Conservation (phyloP, 2,888 invertebrate species). For the Andrena bucephala region DNA sequence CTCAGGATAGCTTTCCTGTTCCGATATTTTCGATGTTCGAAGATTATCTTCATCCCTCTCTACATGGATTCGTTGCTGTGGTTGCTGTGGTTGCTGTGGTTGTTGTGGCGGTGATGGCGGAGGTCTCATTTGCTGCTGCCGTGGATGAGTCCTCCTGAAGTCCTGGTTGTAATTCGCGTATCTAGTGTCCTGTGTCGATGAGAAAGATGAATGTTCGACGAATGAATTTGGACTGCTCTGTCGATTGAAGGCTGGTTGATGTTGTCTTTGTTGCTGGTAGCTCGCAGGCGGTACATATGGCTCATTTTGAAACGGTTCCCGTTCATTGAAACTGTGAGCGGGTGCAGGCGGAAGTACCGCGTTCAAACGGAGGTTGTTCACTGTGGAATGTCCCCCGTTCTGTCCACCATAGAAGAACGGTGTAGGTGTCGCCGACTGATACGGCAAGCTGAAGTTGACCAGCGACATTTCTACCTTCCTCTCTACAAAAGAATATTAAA, state of each 20-base stretch:
- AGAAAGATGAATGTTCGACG: constrained; percentile 64
- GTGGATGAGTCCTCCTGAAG: constrained; percentile 74
- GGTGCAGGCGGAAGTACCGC: constrained; percentile 77
- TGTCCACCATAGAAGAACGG: constrained; percentile 79
- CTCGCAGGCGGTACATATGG: constrained; percentile 77
- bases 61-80: constrained; percentile 45
- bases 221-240: constrained; percentile 50
- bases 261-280: constrained; percentile 75
- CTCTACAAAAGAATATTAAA: neutral
- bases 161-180: constrained; percentile 78
- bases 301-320: constrained; percentile 75
- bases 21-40: constrained; percentile 43
- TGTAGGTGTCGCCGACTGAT: constrained; percentile 79
- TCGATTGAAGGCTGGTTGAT: constrained; percentile 39
- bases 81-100: constrained; percentile 51
- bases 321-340: constrained; percentile 72
- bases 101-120: constrained; percentile 35
- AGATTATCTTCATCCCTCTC: constrained; percentile 48
- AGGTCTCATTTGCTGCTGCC: constrained; percentile 68
- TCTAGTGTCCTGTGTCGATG: constrained; percentile 72
- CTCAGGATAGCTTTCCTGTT: constrained; percentile 76
- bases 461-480: constrained; percentile 78
- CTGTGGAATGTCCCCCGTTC: constrained; percentile 70
- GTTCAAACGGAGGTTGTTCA: constrained; percentile 78
- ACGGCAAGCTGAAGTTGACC: constrained; percentile 82